Evolutionary conservation across 2,113 vertebrate species (phyloP).

Genomic region (Stegostoma tigrinum): DNA sequence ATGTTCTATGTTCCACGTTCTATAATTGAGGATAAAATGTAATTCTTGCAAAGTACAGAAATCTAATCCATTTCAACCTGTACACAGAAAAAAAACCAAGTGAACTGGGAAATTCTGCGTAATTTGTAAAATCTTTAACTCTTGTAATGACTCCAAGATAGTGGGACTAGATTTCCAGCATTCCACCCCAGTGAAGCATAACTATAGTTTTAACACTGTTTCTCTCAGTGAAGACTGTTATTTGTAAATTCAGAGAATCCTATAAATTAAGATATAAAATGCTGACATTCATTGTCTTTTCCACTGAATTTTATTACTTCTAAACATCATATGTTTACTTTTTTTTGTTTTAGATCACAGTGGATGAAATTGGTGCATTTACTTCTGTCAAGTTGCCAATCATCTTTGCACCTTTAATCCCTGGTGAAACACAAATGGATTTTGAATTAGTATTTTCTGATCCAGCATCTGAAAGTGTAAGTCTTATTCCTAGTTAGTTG

Average conservation of each 20-base stretch:
- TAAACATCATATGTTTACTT: neutral
- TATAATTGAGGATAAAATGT: no score
- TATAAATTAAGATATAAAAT: neutral
- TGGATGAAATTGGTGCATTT: conserved; percentile 71
- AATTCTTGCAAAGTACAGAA: no score
- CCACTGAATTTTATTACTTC: neutral
- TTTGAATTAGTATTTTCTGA: conserved; percentile 71
- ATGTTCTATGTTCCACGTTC: no score
- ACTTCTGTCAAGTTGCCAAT: conserved; percentile 67
- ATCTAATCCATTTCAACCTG: no score
- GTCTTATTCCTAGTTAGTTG: conserved; percentile 39
- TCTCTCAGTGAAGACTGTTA: neutral
- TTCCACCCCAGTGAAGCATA: no score
- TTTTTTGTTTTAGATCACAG: conserved; percentile 52
- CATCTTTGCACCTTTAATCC: conserved; percentile 67
- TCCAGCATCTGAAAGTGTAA: conserved; percentile 62
- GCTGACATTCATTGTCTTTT: neutral
- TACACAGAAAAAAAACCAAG: no score
- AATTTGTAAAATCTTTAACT: no score
- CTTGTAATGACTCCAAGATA: no score
- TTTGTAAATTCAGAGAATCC: neutral
- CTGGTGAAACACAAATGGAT: conserved; percentile 56
- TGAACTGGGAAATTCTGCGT: no score
- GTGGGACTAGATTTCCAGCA: no score
- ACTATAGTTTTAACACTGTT: neutral